These are phyloP conservation scores for Temnothorax longispinosus DNA, from an alignment of 1,140 invertebrate genomes.

Conservation along the genomic window DNA sequence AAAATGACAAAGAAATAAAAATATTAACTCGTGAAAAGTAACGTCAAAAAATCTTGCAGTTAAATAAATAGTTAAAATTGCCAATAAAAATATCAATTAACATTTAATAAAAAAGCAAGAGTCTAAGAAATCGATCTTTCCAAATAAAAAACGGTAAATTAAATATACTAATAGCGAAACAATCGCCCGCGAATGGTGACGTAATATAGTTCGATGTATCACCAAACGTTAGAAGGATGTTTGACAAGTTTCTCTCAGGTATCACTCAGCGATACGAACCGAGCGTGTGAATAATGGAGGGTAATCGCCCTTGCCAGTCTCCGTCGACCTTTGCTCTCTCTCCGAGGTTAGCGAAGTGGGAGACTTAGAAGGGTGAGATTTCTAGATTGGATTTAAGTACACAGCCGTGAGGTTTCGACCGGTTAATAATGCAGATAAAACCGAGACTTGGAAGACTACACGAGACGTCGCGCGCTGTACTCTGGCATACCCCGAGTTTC, in stretches of 20 bases:
- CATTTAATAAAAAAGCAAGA: not conserved
- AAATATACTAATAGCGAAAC: not conserved
- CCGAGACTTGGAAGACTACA: slow-evolving; percentile 72
- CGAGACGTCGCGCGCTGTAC: slow-evolving; percentile 67
- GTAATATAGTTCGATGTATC: slow-evolving; percentile 21
- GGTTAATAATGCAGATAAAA: slow-evolving; percentile 83
- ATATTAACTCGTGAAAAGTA: not conserved
- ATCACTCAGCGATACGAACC: slow-evolving; percentile 79
- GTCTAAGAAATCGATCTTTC: not conserved
- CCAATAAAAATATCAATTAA: not conserved
- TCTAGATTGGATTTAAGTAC: slow-evolving; percentile 83
- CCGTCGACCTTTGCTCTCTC: slow-evolving; percentile 72
- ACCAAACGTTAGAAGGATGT: slow-evolving; percentile 54
- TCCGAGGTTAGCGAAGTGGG: slow-evolving; percentile 67
- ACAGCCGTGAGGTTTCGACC: slow-evolving; percentile 81
- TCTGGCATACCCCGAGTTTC: slow-evolving; percentile 52
- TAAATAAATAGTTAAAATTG: not conserved
- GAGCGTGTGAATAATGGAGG: slow-evolving; percentile 83
- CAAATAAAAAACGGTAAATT: not conserved
- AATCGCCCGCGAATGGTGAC: not conserved
- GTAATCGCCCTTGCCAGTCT: slow-evolving; percentile 81
- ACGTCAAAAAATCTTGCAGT: not conserved
- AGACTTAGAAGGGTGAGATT: slow-evolving; percentile 76
- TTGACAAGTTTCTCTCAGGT: slow-evolving; percentile 74
- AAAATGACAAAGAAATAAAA: not conserved